Evolutionary conservation across 2,888 invertebrate species (phyloP), one percentile per base, ranked within the genome.

Genomic region (Drosophila nigritarsus): DNA sequence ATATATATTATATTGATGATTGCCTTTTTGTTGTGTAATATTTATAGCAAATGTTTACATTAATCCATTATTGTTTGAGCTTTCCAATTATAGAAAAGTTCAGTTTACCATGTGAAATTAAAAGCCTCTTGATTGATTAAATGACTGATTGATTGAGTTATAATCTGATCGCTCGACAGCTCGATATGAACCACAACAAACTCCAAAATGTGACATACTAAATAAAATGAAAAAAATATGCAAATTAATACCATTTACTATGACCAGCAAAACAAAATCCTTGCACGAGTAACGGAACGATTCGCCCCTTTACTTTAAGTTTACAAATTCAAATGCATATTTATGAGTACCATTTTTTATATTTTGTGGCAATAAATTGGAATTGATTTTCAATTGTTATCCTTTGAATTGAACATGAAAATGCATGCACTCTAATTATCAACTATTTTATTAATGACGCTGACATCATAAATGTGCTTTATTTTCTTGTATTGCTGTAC

Each of bases 211-310:
- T 51, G 59, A 78, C 27, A 45, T 27, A 29, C 24, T 34, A 27
- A 51, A 66, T 15, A 13, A 54, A 59, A 59, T 30, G 27, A 42
- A 56, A 48, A 58, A 49, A 48, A 27, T 24, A 24, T 18, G 49
- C 18, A 61, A 81, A 40, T 42, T 49, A 56, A 58, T 60, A 64
- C 15, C 20, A 42, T 20, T 42, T 11, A 56, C 32, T 54, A 58
- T 30, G 36, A 71, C 34, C 13, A 36, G 27, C 30, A 49, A 30
- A 42, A 29, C 9, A 65, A 85, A 87, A 92, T 93, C 93, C 92
- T 93, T 93, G 93, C 93, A 93, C 93, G 93, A 93, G 93, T 93
- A 90, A 88, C 87, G 66, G 77, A 78, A 78, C 92, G 91, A 89
- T 92, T 89, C 91, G 92, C 92, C 93, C 93, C 92, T 88, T 83